Base-by-base conservation (phyloP, 2,888 invertebrate genomes). In the Tholera decimalis region DNA sequence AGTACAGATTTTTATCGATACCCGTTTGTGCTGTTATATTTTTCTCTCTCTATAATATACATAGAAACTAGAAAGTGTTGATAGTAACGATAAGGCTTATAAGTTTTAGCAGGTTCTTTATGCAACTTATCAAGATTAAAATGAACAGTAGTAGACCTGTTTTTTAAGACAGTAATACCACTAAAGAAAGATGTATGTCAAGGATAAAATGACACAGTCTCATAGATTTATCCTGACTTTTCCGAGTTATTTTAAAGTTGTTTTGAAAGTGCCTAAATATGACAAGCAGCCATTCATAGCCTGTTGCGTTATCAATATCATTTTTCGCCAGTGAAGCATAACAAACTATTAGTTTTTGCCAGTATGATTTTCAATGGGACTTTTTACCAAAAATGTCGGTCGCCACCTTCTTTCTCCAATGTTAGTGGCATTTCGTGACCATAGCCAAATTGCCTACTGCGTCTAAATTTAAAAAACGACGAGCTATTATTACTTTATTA, bases 1-100 rank as follows among this genome's bases (percentile, higher is more conserved):
- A 0, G 35, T 72, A 44, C 37, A 55, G 59, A 68, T 77, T 56
- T 61, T 73, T 79, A 74, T 79, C 80, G 81, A 80, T 55, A 67
- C 64, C 50, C 7, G 76, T 71, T 70, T 61, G 3, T 49, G n/a
- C 20, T 0, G 51, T 55, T 53, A 35, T 6, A 15, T 50, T 68
- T 51, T 26, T 58, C 15, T 55, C 13, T 22, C 3, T 50, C 39
- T 20, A 7, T n/a, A n/a, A n/a, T n/a, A n/a, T n/a, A n/a, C n/a
- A n/a, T n/a, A n/a, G n/a, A n/a, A n/a, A n/a, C n/a, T n/a, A 30
- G 56, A 74, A 73, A 77, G 78, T 73, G 78, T 72, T 44, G 20
- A 53, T 26, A 15, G 3, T 0, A 11, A 33, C 15, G 49, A 76
- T 49, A 70, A 50, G 50, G 41, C 18, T 51, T 41, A 50, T 46